phyloP scores from a whole-genome alignment of 2,797 vertebrate species.

The Labroides dimidiatus region DNA sequence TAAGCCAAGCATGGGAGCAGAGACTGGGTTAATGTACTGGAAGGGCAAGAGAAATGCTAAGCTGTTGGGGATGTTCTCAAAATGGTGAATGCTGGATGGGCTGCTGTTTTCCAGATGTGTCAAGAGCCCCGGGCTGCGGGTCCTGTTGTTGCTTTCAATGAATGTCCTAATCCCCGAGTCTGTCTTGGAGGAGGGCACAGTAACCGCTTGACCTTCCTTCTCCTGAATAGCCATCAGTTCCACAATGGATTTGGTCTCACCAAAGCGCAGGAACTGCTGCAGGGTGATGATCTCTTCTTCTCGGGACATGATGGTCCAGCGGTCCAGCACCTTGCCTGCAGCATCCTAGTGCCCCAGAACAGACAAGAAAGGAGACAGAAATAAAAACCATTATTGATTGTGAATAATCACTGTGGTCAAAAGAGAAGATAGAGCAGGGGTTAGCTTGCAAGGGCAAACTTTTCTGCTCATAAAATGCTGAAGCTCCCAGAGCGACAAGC shows the following conservation, averaged over 20 bases:
- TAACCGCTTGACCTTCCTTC: constrained; percentile 99
- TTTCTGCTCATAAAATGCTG: constrained; percentile 81
- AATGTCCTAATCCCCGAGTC: constrained; percentile 99
- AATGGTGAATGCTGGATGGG: constrained; percentile 99
- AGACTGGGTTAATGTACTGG: constrained; percentile 99
- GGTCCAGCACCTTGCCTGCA: constrained; percentile 99
- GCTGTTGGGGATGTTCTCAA: constrained; percentile 99
- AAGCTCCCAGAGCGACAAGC: constrained; percentile 80
- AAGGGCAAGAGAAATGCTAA: constrained; percentile 98
- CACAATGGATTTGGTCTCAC: constrained; percentile 99
- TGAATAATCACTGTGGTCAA: constrained; percentile 88
- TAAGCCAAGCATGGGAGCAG: constrained; percentile 94
- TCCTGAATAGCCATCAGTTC: constrained; percentile 99
- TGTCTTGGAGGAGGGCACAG: constrained; percentile 96
- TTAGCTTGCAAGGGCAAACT: constrained; percentile 69
- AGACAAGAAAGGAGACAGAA: constrained; percentile 93
- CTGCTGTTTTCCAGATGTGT: constrained; percentile 98
- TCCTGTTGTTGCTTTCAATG: constrained; percentile 99
- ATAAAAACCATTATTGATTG: constrained; percentile 92
- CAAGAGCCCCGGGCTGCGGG: constrained; percentile 95
- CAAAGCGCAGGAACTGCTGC: constrained; percentile 99
- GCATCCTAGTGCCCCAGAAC: constrained; percentile 95
- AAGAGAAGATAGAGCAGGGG: constrained; percentile 72
- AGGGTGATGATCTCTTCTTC: constrained; percentile 99
- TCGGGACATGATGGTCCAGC: constrained; percentile 99